Conservation (phyloP, 1,140 invertebrate genomes). For the Bombus soroeensis region DNA sequence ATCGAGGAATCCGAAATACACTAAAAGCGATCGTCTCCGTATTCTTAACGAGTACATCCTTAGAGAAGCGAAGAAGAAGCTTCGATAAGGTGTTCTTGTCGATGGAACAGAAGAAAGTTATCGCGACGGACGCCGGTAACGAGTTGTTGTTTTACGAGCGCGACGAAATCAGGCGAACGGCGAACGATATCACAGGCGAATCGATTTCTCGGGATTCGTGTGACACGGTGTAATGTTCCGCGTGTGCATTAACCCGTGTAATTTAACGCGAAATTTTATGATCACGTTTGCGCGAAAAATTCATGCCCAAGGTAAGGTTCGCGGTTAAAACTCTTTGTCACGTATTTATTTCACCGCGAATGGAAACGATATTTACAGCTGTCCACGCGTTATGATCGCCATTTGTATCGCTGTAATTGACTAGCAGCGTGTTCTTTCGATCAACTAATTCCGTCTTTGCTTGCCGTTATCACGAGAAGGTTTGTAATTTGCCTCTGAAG, state of each 20-base stretch:
- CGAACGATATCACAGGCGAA: not conserved
- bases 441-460: not conserved
- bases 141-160: not conserved
- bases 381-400: not conserved
- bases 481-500: not conserved
- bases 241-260: not conserved
- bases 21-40: too few relatives aligned
- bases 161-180: not conserved
- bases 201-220: not conserved
- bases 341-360: not conserved
- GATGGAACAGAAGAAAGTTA: not conserved
- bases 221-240: conserved; percentile 5
- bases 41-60: too few relatives aligned
- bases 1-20: too few relatives aligned
- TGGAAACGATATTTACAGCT: not conserved
- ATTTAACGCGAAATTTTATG: conserved; percentile 29
- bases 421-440: not conserved
- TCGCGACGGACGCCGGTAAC: not conserved
- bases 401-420: not conserved
- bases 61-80: not conserved
- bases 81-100: not conserved
- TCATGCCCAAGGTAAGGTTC: not conserved
- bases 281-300: not conserved
- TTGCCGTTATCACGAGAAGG: not conserved
- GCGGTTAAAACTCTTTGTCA: not conserved